Evolutionary conservation across 2,797 vertebrate species (phyloP), one percentile per base, ranked within the genome.

Genomic region (Emydoidea blandingii): DNA sequence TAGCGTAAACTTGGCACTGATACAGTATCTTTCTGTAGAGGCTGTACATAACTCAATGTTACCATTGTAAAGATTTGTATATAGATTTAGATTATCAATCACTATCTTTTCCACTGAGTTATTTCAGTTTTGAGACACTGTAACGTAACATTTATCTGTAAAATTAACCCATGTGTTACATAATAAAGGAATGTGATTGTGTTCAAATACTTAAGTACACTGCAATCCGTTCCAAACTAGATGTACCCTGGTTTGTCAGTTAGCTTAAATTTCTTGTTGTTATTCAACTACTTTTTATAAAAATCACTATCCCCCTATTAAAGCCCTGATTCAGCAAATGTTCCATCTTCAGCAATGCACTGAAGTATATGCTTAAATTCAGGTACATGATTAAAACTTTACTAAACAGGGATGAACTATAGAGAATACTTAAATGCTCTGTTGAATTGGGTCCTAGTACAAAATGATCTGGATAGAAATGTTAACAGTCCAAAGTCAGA

Each of bases 1-100:
- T 65, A 91, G 89, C 89, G 91, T 78, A 96, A 97, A 92, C 79
- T 76, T 76, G 90, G 90, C 91, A 93, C 93, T 95, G 87, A 95
- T n/a, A 41, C 57, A 54, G 62, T 53, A 68, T 52, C 84, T 95
- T 92, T 92, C 80, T 81, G 80, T 87, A 93, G n/a, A 10, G 84
- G 91, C 65, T 47, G 10, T 91, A 49, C 44, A 18, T 74, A 89
- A 93, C 68, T 81, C 49, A 91, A 37, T 85, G 95, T 74, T 95
- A 82, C 79, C 76, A 79, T 34, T 44, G 11, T 29, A 89, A 81
- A 96, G 74, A 94, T 76, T 18, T 47, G 25, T 12, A 76, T 47
- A 44, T 47, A 49, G 8, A 49, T 49, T 41, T 74, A 85, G 62
- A 34, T 34, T 34, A 59, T 62, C 59, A 56, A 41, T 16, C 49